Evolutionary conservation across 1,140 invertebrate genomes (phyloP).

Genomic region (Saccostrea glomerata): DNA sequence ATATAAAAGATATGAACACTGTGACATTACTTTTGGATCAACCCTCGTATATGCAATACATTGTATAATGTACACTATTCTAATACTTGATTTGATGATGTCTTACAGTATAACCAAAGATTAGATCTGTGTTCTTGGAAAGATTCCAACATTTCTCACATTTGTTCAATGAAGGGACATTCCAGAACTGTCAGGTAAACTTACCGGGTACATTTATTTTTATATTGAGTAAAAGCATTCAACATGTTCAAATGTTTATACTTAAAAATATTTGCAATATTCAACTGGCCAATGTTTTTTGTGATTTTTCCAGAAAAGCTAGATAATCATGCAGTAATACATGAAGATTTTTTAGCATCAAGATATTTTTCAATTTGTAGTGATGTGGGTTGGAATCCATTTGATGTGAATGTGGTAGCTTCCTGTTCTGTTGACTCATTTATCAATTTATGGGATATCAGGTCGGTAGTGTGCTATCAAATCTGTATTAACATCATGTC

Average conservation of each 20-base stretch:
- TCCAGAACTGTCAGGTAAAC: conserved; percentile 51
- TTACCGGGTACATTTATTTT: not conserved
- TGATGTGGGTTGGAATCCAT: conserved; percentile 95
- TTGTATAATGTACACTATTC: no score
- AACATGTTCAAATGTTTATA: no score
- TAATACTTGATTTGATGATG: no score
- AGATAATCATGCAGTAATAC: not conserved
- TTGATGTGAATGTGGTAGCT: conserved; percentile 92
- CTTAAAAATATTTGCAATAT: no score
- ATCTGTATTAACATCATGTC: not conserved
- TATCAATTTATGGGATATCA: conserved; percentile 94
- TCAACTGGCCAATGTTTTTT: no score
- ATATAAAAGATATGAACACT: no score
- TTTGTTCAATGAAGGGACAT: conserved; percentile 53
- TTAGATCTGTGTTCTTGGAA: conserved; percentile 90
- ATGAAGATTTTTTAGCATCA: not conserved
- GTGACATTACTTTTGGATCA: no score
- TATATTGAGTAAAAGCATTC: no score
- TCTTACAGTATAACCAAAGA: conserved; percentile 82
- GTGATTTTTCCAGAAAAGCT: no score
- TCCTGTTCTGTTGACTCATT: conserved; percentile 96
- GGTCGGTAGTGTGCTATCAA: conserved; percentile 61
- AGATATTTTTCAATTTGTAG: conserved; percentile 79
- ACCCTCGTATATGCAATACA: no score
- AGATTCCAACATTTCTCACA: conserved; percentile 83